These are phyloP conservation scores for Nomada ruficornis DNA, from an alignment of 2,888 invertebrate genomes.

Conservation along the genomic window DNA sequence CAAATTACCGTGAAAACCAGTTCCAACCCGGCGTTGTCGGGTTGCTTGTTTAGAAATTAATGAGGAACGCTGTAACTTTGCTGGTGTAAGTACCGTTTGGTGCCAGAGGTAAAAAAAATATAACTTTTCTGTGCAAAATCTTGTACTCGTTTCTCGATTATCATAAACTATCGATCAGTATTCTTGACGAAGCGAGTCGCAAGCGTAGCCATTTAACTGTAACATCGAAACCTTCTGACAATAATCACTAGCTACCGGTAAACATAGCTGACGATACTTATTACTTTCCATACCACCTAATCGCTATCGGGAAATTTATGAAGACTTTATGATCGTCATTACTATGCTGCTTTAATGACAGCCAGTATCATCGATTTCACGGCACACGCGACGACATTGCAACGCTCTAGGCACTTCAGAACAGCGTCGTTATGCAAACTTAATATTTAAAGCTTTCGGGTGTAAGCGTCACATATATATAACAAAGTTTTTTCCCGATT, in stretches of 20 bases:
- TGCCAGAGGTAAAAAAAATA: not conserved
- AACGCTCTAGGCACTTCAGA: constrained; percentile 8
- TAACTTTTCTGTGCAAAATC: no score
- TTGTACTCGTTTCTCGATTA: no score
- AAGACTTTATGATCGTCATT: not conserved
- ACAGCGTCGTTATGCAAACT: constrained; percentile 7
- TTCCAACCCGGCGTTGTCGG: not conserved
- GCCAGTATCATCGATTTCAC: not conserved
- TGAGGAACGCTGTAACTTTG: not conserved
- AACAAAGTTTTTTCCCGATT: no score
- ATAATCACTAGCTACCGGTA: not conserved
- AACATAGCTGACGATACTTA: not conserved
- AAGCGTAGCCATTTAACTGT: no score
- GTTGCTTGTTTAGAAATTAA: not conserved
- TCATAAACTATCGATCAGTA: no score
- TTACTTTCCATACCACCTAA: not conserved
- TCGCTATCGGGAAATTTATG: not conserved
- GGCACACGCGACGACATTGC: not conserved
- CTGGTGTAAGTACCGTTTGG: not conserved
- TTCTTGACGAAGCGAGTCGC: no score
- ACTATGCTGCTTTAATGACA: not conserved
- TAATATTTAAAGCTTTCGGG: constrained; percentile 16
- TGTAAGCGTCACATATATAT: not conserved
- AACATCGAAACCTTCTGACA: no score
- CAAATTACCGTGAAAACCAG: no score